Conservation (phyloP, 64 coral and sea anemone genomes). For the Hydrozoanthus tunicans region DNA sequence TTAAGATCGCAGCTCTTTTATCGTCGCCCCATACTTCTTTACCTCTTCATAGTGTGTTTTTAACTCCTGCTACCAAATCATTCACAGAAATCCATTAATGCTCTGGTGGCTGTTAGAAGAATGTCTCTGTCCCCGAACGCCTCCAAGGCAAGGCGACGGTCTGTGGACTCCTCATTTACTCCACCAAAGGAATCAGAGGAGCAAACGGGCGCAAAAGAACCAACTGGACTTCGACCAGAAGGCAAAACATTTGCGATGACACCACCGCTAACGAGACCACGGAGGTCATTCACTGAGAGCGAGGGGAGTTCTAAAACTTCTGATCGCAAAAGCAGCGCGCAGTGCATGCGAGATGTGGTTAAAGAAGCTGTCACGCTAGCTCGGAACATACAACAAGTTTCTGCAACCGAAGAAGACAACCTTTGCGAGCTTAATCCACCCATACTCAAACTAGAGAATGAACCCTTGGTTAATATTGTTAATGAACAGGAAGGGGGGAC, state of each 20-base stretch:
- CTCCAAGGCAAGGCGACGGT: slow-evolving; percentile 59
- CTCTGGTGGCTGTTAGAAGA: slow-evolving; percentile 80
- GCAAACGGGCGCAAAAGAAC: slow-evolving; percentile 14
- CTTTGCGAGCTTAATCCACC: background rate
- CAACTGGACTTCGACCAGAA: background rate
- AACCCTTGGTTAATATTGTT: slow-evolving; percentile 2
- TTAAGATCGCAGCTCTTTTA: no score
- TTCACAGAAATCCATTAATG: slow-evolving; percentile 91
- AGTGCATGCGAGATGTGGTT: background rate
- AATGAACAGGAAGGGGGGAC: background rate
- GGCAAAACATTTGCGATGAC: background rate
- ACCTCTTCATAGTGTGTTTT: background rate
- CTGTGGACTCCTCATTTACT: slow-evolving; percentile 70
- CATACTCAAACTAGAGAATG: slow-evolving; percentile 38
- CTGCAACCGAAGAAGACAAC: background rate
- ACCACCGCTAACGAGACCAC: slow-evolving; percentile 19
- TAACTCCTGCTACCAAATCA: background rate
- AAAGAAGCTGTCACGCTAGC: slow-evolving; percentile 27
- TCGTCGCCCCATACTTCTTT: no score
- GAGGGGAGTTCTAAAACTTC: slow-evolving; percentile 3
- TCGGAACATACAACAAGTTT: slow-evolving; percentile 11
- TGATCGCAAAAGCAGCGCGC: slow-evolving; percentile 1
- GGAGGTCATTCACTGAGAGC: slow-evolving; percentile 39
- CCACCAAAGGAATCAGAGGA: slow-evolving; percentile 24
- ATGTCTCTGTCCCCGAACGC: slow-evolving; percentile 68